Evolutionary conservation across 1,140 invertebrate species (phyloP), one percentile per base, ranked within the genome.

Genomic region (Venturia canescens): DNA sequence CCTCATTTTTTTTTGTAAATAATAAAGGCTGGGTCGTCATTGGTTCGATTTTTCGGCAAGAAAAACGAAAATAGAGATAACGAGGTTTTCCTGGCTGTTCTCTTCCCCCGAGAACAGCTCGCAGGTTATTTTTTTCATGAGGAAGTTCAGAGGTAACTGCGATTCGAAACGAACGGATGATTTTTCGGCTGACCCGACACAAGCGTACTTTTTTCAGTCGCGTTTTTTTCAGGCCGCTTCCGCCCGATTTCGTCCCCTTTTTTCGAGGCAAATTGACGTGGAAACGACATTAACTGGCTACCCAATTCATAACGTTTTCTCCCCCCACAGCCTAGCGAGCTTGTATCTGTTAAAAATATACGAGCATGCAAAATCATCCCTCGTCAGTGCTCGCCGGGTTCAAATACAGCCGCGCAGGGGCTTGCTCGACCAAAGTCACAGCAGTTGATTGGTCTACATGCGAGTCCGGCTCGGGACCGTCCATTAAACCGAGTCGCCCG

Each of bases 251-350:
- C 16, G 66, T 79, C 29, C 66, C 66, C 53, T 70, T 70, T 50
- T 26, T 26, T 53, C 66, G 38, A 34, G 15, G 38, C 63, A 79
- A 79, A 79, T 79, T 79, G 78, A 79, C 50, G 78, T 31, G 44
- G 50, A 79, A 79, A 79, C 78, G 78, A 79, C 78, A 66, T 79
- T 79, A 79, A 79, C 78, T 67, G 66, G 69, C 9, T 38, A 63
- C 67, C 66, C 78, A 79, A 79, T 79, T 79, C 78, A 79, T 79
- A 79, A 79, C 78, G 29, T 18, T 44, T 18, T 34, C 50, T n/a
- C 50, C 50, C 50, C 50, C 15, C 50, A 6, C 16, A 6, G 63
- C 23, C 26, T 27, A 1, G 18, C 21, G 16, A 21, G 11, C 4
- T 60, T 26, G 23, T 63, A 63, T 63, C n/a, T 63, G n/a, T 9